Evolutionary conservation across 2,113 vertebrate species (phyloP).

Genomic region (Peromyscus californicus): DNA sequence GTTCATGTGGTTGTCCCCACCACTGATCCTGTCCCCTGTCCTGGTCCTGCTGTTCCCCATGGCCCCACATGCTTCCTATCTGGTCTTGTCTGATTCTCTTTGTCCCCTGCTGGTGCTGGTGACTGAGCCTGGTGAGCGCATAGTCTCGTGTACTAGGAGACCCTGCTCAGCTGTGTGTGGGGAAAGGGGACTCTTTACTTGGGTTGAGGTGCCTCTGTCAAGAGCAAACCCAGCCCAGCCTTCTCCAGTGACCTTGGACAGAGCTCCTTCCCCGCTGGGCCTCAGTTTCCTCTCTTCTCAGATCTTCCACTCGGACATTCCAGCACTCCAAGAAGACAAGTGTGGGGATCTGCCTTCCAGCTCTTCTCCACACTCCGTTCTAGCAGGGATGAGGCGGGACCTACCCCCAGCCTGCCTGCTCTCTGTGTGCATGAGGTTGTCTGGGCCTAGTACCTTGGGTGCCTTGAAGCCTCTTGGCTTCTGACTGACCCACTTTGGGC

Average conservation of each 20-base stretch:
- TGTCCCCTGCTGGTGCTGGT: neutral
- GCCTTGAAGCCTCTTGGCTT: slow-evolving; percentile 15
- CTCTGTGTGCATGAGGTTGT: neutral
- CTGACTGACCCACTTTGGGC: slow-evolving; percentile 74
- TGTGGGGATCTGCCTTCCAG: neutral
- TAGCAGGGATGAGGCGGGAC: neutral
- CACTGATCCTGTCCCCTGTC: neutral
- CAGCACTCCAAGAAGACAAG: neutral
- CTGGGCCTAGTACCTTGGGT: slow-evolving; percentile 26
- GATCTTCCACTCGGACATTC: neutral
- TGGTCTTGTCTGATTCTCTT: neutral
- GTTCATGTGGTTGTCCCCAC: neutral
- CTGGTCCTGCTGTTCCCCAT: no score
- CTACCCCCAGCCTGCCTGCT: neutral
- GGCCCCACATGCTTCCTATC: neutral
- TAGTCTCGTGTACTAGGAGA: neutral
- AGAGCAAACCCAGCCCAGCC: neutral
- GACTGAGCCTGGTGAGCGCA: neutral
- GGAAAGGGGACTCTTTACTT: neutral
- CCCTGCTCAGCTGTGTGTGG: neutral
- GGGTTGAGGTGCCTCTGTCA: neutral
- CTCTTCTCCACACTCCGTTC: neutral
- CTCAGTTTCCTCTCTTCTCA: slow-evolving; percentile 27
- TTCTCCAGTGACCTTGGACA: slow-evolving; percentile 60
- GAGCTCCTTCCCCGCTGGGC: neutral